Base-by-base conservation (phyloP, 2,888 invertebrate genomes). In the Eubasilissa splendida region DNA sequence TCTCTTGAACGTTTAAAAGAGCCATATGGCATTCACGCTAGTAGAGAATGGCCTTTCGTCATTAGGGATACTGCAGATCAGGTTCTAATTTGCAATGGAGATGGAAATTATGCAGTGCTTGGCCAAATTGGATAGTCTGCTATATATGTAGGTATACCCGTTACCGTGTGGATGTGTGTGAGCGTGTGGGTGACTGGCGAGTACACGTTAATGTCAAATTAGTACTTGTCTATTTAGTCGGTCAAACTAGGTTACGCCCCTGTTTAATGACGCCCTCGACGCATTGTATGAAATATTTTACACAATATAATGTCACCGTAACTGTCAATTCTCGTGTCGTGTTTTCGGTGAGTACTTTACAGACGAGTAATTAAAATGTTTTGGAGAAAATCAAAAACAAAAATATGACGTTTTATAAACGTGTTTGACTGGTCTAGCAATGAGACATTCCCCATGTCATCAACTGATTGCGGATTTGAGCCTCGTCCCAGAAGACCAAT, bases 71-170 rank as follows among this genome's bases (percentile, higher is more conserved):
- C 66, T 33, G 56, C 58, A 33, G 70, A 73, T n/a, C 31, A 22
- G 56, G 42, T 73, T 42, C 33, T 33, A 73, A 76, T 76, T 76
- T 76, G 76, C 76, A 76, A 76, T 76, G 65, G 59, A 76, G 76
- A 76, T 66, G 65, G 56, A 76, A 76, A 76, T 76, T 76, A 76
- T 76, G 76, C 76, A 76, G 66, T 63, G 76, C 76, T 76, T 76
- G 54, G 66, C 54, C 33, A 78, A 78, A 78, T 71, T 78, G 78
- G 78, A 59, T 60, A 14, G 60, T 53, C 65, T 33, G 42, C 54
- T 12, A 11, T 14, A 33, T 31, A 50, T 65, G 50, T 58, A n/a
- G 65, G 65, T 54, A 56, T 12, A 33, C 70, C 53, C 70, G 7
- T 42, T 42, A 42, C 56, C 42, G 71, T 73, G 71, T 73, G 56